Evolutionary conservation across 2,888 invertebrate genomes (phyloP).

Genomic region (Cancer borealis): DNA sequence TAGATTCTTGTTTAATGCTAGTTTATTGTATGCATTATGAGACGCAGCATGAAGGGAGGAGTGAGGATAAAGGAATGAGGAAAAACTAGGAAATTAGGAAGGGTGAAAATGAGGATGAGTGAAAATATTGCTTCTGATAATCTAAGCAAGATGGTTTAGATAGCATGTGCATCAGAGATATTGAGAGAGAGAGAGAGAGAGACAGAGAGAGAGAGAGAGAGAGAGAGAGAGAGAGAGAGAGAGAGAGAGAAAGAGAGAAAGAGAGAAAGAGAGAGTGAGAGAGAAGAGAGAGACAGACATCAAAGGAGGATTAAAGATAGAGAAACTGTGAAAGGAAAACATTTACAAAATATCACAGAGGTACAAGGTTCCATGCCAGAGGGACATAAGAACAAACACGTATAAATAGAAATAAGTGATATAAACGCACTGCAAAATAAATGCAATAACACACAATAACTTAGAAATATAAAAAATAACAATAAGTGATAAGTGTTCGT

Average conservation of each 20-base stretch:
- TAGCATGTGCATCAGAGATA: neutral
- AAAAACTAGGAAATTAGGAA: too few species aligned
- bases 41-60: too few species aligned
- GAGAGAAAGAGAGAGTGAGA: neutral
- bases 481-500: neutral
- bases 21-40: too few species aligned
- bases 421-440: too few species aligned
- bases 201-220: neutral
- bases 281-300: constrained; percentile 24
- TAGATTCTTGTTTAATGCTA: too few species aligned
- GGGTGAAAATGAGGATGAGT: too few species aligned
- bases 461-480: neutral
- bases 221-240: constrained; percentile 22
- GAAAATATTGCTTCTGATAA: too few species aligned
- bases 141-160: too few species aligned
- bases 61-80: too few species aligned
- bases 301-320: constrained; percentile 1
- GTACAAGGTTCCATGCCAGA: neutral
- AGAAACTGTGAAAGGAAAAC: neutral
- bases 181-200: neutral
- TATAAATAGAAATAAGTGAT: too few species aligned
- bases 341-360: neutral
- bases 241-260: neutral
- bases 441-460: too few species aligned
- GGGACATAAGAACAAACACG: too few species aligned